Base-by-base conservation (phyloP, 2,888 invertebrate genomes). In the Macrophya annulata region DNA sequence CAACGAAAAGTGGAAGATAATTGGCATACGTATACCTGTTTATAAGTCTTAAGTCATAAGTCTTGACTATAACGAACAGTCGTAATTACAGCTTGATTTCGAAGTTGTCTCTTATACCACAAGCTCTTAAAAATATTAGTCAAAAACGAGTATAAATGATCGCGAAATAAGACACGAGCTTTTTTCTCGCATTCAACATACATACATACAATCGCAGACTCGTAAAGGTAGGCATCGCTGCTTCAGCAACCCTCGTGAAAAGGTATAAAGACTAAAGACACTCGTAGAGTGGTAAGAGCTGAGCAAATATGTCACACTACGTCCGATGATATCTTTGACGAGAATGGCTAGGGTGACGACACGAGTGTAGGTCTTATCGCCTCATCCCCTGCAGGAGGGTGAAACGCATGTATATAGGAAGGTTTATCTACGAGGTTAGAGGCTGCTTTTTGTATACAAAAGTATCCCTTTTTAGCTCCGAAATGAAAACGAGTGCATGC, bases 241-340 rank as follows among this genome's bases (percentile, higher is more conserved):
- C 62, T 62, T 62, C 21, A 25, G 62, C 62, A 37, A 37, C 21
- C 37, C 68, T 37, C 31, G 17, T 17, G 68, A 68, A 68, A 68
- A 37, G 15, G 68, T 68, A 31, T 68, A 31, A 37, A 68, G 68
- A 68, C 68, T 15, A 37, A 68, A 68, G 68, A 74, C 45, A 43
- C 74, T 15, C 31, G 68, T 5, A 1, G 37, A 21, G 45, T 74
- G 45, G 21, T 45, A 10, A 74, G 74, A 45, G 74, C 17, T 10
- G 21, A 45, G 74, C 74, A 74, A 74, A 74, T 45, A 45, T 74
- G 43, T 74, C 74, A 74, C 21, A 45, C 74, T 68, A 15, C 68
- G n/a, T n/a, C 37, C 68, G 68, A 68, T 37, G 31, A 68, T 68
- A 68, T 45, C 43, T 43, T n/a, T 15, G 74, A 43, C n/a, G 74